phyloP scores from a whole-genome alignment of 2,113 vertebrate species.

The Hemiscyllium ocellatum region DNA sequence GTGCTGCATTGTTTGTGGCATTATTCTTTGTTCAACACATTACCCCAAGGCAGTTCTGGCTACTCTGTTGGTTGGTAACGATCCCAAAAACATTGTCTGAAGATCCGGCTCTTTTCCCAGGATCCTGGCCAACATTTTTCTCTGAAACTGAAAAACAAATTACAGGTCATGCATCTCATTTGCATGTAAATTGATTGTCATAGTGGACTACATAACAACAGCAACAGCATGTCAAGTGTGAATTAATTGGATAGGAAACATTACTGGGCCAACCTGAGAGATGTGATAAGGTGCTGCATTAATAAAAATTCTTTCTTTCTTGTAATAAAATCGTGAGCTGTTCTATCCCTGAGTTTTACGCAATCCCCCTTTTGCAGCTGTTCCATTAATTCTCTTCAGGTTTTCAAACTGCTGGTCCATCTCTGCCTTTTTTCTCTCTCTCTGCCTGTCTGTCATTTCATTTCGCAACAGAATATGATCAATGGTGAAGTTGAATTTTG shows the following conservation, averaged over 20 bases:
- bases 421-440: background rate
- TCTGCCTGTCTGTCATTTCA: background rate
- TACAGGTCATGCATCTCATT: background rate
- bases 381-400: background rate
- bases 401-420: background rate
- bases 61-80: background rate
- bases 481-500: background rate
- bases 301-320: background rate
- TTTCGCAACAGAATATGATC: background rate
- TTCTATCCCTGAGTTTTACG: background rate
- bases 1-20: background rate
- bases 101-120: background rate
- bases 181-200: background rate
- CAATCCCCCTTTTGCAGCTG: background rate
- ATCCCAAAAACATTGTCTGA: background rate
- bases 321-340: background rate
- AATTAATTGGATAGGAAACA: background rate
- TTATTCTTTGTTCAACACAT: background rate
- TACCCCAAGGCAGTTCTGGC: background rate
- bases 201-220: background rate
- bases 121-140: background rate
- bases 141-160: background rate
- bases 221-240: background rate
- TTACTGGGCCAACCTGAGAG: background rate
- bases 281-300: background rate